A percentile compares a stretch with the other conserved stretches of the same genome.
Conservation (phyloP, 2,797 vertebrate genomes). For the Anas acuta region DNA sequence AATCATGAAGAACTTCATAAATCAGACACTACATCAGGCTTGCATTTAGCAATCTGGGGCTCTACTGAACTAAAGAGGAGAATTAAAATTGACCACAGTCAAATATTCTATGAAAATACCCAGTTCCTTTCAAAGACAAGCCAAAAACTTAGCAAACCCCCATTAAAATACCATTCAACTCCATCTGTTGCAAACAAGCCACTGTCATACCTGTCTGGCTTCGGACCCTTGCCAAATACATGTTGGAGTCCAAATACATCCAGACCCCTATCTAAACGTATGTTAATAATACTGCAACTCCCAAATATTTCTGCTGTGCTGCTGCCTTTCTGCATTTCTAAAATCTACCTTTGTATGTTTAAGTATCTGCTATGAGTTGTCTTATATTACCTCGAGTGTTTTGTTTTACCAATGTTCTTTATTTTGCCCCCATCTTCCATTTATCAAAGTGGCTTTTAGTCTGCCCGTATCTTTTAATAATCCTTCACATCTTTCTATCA, state of each 20-base stretch:
- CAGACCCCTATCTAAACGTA: background rate
- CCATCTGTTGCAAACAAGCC: background rate
- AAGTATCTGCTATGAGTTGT: background rate
- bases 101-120: background rate
- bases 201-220: background rate
- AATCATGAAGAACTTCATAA: conserved; percentile 35
- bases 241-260: background rate
- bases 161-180: background rate
- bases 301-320: background rate
- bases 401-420: conserved; percentile 20
- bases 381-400: conserved; percentile 10
- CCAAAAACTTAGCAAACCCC: background rate
- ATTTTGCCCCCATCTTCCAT: conserved; percentile 41
- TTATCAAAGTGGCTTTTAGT: conserved; percentile 38
- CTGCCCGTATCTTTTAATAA: conserved; percentile 9
- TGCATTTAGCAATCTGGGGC: conserved; percentile 1
- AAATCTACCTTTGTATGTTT: conserved; percentile 18
- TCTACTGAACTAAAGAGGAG: background rate
- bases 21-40: background rate
- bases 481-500: conserved; percentile 45
- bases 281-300: background rate
- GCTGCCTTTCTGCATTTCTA: conserved; percentile 15
- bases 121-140: background rate
- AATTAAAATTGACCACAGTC: background rate
- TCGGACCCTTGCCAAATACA: background rate